A percentile compares a stretch with the other conserved stretches of the same genome.
These are phyloP conservation scores for Cantharis lateralis DNA, from an alignment of 2,888 invertebrate species.

Conservation along the genomic window DNA sequence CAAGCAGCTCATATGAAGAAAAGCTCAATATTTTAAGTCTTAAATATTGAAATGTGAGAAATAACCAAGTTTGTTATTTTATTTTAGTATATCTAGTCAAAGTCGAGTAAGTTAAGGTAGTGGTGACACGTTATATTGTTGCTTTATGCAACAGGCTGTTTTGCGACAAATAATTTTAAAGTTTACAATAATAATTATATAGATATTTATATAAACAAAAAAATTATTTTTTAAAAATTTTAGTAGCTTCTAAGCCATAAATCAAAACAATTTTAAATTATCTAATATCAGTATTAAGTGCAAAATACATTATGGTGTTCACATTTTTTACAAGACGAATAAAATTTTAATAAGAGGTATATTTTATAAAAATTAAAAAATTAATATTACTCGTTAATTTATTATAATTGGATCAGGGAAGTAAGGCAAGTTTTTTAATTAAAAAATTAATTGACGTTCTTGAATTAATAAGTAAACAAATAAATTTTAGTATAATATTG, in stretches of 20 bases:
- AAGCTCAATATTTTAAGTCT: slow-evolving; percentile 7
- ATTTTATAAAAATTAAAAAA: neutral
- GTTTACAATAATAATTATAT: neutral
- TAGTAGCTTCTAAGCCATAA: neutral
- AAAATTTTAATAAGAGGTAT: neutral
- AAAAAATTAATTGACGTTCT: no score
- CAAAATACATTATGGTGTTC: neutral
- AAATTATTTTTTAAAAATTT: neutral
- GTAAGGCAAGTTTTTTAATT: neutral
- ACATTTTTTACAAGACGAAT: neutral
- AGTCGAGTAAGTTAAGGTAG: neutral
- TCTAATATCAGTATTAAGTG: neutral
- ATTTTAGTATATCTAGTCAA: slow-evolving; percentile 3
- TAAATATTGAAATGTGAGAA: neutral
- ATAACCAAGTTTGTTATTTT: neutral
- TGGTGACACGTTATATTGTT: neutral
- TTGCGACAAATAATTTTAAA: slow-evolving; percentile 16
- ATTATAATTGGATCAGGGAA: neutral
- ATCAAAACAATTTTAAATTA: neutral
- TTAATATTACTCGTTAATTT: neutral
- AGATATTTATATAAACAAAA: neutral
- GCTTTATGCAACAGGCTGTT: slow-evolving; percentile 8
- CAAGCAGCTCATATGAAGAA: slow-evolving; percentile 66
- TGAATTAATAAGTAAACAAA: neutral
- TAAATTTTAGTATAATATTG: no score